These are phyloP conservation scores for Silurus meridionalis DNA, from an alignment of 2,113 vertebrate genomes.

Conservation along the genomic window DNA sequence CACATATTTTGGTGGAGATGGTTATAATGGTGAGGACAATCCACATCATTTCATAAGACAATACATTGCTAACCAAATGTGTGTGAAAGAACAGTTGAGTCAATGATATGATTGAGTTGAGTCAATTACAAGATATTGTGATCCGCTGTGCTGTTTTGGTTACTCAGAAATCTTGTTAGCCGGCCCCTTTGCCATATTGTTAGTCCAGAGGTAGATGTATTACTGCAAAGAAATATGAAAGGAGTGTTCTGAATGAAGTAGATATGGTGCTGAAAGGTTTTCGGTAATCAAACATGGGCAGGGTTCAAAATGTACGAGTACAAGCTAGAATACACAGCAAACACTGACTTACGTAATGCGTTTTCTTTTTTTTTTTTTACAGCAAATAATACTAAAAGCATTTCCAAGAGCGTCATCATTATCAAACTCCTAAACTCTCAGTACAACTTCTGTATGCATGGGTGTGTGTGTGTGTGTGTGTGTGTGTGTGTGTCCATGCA, in stretches of 20 bases:
- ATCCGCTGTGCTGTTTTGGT: not conserved
- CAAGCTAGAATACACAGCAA: not conserved
- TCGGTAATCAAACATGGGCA: conserved; percentile 23
- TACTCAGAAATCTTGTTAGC: not conserved
- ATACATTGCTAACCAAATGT: not conserved
- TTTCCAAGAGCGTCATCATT: not conserved
- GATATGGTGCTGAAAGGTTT: not conserved
- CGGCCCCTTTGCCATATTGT: not conserved
- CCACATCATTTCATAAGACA: not conserved
- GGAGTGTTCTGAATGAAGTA: conserved; percentile 28
- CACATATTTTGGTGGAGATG: not conserved
- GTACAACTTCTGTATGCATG: not conserved
- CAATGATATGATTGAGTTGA: too few relatives aligned
- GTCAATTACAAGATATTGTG: not conserved
- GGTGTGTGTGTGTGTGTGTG: not conserved
- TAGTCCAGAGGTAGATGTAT: not conserved
- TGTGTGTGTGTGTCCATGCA: too few relatives aligned
- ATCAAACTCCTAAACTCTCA: conserved; percentile 14
- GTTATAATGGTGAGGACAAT: not conserved
- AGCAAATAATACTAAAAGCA: not conserved
- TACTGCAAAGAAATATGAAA: not conserved
- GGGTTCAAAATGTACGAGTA: not conserved
- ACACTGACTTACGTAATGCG: conserved; percentile 4
- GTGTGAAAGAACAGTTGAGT: not conserved
- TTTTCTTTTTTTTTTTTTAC: not conserved